Evolutionary conservation across 2,113 vertebrate genomes (phyloP).

Genomic region (Ictalurus punctatus): DNA sequence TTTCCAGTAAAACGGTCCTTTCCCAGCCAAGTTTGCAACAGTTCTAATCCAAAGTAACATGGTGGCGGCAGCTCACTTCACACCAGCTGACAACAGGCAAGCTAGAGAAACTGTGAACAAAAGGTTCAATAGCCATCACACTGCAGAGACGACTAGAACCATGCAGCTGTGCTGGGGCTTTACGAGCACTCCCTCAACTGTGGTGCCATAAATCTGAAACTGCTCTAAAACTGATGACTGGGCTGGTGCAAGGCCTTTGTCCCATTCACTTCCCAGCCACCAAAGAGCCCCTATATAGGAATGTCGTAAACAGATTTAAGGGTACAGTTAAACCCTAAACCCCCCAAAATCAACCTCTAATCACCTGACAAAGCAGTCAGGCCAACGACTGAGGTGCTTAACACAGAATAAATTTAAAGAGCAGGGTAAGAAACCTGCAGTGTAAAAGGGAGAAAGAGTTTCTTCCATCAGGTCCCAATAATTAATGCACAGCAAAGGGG

Average conservation of each 20-base stretch:
- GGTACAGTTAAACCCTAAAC: conserved; percentile 34
- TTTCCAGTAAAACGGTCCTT: background rate
- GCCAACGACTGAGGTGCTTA: conserved; percentile 26
- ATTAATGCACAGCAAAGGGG: background rate
- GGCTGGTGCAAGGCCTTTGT: conserved; percentile 66
- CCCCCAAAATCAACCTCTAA: conserved; percentile 42
- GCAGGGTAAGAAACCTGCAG: conserved; percentile 26
- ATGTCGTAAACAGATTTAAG: conserved; percentile 62
- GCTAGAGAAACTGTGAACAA: conserved; percentile 28
- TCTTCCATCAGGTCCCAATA: background rate
- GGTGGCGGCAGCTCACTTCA: conserved; percentile 6
- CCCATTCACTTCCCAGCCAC: conserved; percentile 59
- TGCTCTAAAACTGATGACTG: conserved; percentile 45
- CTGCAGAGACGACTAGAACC: conserved; percentile 57
- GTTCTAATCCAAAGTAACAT: background rate
- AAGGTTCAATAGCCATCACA: conserved; percentile 62
- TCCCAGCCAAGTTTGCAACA: background rate
- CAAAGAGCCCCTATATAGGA: conserved; percentile 59
- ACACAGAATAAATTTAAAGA: conserved; percentile 33
- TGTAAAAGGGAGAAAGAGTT: background rate
- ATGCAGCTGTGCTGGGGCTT: conserved; percentile 70
- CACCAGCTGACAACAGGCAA: conserved; percentile 28
- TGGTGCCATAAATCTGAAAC: conserved; percentile 61
- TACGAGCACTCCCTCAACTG: conserved; percentile 63
- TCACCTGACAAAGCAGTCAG: conserved; percentile 28